phyloP scores from a whole-genome alignment of 2,113 vertebrate species.

The Tursiops truncatus region DNA sequence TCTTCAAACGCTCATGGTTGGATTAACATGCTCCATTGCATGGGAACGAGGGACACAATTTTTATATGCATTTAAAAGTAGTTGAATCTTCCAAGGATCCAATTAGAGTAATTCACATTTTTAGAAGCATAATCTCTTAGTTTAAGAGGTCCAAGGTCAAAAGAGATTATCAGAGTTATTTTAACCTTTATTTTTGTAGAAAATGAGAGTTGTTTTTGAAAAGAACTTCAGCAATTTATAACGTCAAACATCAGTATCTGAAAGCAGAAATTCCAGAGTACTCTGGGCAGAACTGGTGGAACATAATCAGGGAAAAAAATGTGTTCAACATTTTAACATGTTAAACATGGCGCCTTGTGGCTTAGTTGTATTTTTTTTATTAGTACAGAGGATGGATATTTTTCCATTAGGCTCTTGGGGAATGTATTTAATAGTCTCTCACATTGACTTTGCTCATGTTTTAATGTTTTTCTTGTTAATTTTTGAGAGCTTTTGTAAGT shows the following conservation, averaged over 20 bases:
- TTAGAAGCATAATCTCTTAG: conserved; percentile 6
- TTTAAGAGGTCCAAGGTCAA: background rate
- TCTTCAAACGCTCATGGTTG: background rate
- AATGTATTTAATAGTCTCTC: background rate
- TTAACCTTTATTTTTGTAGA: conserved; percentile 16
- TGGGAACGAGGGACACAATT: background rate
- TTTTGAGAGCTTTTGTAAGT: background rate
- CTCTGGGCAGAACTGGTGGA: background rate
- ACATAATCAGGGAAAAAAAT: background rate
- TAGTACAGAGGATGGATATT: background rate
- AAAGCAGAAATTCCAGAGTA: background rate
- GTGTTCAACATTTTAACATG: background rate
- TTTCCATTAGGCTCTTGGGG: background rate
- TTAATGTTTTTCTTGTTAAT: conserved; percentile 34
- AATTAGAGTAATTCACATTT: conserved; percentile 41
- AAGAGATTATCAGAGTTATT: conserved; percentile 44
- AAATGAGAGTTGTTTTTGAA: background rate
- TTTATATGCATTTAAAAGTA: conserved; percentile 33
- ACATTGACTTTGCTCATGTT: background rate
- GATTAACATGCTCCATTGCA: background rate
- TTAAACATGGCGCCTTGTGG: background rate
- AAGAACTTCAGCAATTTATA: background rate
- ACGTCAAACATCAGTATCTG: background rate
- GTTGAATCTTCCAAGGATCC: conserved; percentile 19
- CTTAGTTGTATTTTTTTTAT: background rate